Conservation (phyloP, 2,113 vertebrate species). For the Datnioides undecimradiatus region DNA sequence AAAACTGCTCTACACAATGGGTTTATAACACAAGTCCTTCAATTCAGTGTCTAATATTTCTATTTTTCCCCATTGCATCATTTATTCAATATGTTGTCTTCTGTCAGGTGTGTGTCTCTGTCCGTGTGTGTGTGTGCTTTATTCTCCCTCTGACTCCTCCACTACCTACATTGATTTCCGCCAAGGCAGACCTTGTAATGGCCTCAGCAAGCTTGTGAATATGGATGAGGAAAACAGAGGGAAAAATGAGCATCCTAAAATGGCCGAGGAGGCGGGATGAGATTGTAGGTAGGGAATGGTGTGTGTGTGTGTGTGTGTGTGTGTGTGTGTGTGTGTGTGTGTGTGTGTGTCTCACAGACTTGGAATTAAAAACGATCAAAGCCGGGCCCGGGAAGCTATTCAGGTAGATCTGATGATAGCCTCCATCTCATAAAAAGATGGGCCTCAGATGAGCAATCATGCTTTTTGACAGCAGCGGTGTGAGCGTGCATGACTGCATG, state of each 20-base stretch:
- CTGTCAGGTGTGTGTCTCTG: not conserved
- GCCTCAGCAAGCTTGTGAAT: constrained; percentile 71
- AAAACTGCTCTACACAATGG: not conserved
- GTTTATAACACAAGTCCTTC: too few species aligned
- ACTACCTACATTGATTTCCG: constrained; percentile 76
- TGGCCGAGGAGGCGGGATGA: constrained; percentile 59
- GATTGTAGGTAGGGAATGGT: constrained; percentile 29
- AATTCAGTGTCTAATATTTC: constrained; percentile 1
- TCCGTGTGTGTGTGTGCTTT: not conserved
- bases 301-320: constrained; percentile 36
- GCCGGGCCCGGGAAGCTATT: constrained; percentile 73
- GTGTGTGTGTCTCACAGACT: constrained; percentile 33
- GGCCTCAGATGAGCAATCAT: constrained; percentile 85
- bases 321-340: constrained; percentile 28
- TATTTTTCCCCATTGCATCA: not conserved
- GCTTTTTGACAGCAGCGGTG: constrained; percentile 66
- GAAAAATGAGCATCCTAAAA: constrained; percentile 62
- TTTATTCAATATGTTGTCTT: not conserved
- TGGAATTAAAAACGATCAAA: constrained; percentile 85
- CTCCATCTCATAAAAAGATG: constrained; percentile 84
- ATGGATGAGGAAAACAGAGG: constrained; percentile 73
- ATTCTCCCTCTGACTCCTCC: constrained; percentile 45
- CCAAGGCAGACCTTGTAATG: constrained; percentile 58
- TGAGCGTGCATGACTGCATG: constrained; percentile 43
- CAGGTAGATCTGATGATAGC: constrained; percentile 83